A percentile compares a stretch with the other conserved stretches of the same genome.
These are phyloP conservation scores for Apocrypta bakeri DNA, from an alignment of 1,140 invertebrate genomes.

Conservation along the genomic window DNA sequence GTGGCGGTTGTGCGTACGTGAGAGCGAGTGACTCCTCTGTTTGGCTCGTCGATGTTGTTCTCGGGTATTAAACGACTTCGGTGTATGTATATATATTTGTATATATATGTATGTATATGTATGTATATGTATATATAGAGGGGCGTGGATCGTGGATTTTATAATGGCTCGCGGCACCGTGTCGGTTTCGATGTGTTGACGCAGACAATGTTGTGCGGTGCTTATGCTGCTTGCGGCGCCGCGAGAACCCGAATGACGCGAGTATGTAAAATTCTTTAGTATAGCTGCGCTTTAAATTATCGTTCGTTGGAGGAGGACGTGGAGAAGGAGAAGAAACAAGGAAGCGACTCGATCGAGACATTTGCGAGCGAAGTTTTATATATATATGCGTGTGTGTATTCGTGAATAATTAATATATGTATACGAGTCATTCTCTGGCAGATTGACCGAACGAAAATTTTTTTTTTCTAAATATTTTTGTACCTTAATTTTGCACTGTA, in stretches of 20 bases:
- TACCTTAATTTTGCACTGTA: no score
- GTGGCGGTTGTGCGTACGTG: no score
- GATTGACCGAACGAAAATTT: no score
- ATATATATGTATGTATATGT: no score
- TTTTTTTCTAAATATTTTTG: no score
- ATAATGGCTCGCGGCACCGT: neutral
- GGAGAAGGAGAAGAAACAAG: neutral
- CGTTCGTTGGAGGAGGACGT: neutral
- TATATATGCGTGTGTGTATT: neutral
- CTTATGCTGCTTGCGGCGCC: no score
- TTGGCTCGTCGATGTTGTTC: neutral
- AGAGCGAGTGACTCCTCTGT: neutral
- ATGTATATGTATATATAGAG: neutral
- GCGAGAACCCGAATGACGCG: no score
- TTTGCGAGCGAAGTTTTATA: neutral
- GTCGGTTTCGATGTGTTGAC: neutral
- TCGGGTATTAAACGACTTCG: no score
- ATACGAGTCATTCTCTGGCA: no score
- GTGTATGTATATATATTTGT: no score
- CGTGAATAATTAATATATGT: no score
- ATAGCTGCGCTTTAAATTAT: conserved; percentile 1
- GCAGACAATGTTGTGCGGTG: no score
- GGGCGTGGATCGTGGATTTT: neutral
- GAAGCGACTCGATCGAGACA: neutral
- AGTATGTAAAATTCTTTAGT: neutral